Evolutionary conservation across 2,888 invertebrate genomes (phyloP), one percentile per base, ranked within the genome.

Genomic region (Oligia strigilis): DNA sequence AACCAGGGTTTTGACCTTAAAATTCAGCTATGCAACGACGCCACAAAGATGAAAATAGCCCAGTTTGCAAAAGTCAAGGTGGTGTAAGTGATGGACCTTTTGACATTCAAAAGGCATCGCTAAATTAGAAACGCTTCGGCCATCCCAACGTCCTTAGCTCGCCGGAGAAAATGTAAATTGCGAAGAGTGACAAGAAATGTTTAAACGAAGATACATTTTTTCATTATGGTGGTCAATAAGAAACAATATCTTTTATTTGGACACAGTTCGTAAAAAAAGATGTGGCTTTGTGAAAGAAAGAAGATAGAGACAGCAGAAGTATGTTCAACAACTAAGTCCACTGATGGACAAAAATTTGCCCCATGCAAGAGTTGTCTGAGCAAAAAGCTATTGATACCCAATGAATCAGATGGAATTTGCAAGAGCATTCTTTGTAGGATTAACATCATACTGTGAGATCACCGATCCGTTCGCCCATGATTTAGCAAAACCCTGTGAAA

Each of bases 1-100:
- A n/a, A 72, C 13, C n/a, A n/a, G 9, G 40, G 40, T 11, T 72
- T 46, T 64, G 23, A 23, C 69, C 67, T 73, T 40, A 43, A 52
- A 58, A 43, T 52, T 67, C 14, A 36, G 29, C 36, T n/a, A 62
- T 36, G 60, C 29, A 64, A 72, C 49, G 49, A 65, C 17, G 19
- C 40, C 9, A 40, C n/a, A 46, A 64, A 49, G 19, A 65, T 75
- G 23, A 73, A 76, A 78, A 72, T 73, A 83, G 43, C 49, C 58
- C 17, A 46, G 23, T 64, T 60, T 40, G 9, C 23, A 75, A 86
- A 86, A 66, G 83, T 71, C 83, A 83, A 75, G 49, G 66, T 82
- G 36, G 58, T 62, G 64, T 60, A 75, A 75, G 76, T 69, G 65
- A 58, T 40, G 49, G 19, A 71, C 62, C 70, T 75, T 82, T 78